Base-by-base conservation (phyloP, 2,113 vertebrate genomes). In the Manacus vitellinus region DNA sequence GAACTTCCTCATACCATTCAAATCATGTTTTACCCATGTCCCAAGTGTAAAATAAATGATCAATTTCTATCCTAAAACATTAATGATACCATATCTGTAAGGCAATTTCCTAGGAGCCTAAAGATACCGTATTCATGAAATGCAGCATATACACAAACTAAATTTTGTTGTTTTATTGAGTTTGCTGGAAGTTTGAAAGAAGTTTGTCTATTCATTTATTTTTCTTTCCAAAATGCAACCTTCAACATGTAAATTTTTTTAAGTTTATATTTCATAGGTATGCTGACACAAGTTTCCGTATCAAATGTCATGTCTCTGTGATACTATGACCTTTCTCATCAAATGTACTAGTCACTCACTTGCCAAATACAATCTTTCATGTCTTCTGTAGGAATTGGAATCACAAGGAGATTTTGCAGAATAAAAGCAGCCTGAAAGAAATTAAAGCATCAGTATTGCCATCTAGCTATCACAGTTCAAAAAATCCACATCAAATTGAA, bases 351-450 rank as follows among this genome's bases (percentile, higher is more conserved):
- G 41, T 79, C 89, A 98, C 99, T 95, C 95, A 99, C 99, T 98
- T 99, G 99, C 99, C 99, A 99, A 96, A 98, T 88, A 88, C 97
- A 98, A 92, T 99, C 98, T 89, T 98, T 98, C 44, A 97, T 90
- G 47, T 98, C 98, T 91, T 99, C 98, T 93, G 98, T 96, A 95
- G 99, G 98, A 98, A 99, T 98, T 71, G 99, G 99, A 97, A 99
- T 99, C 93, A 99, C 98, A 96, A 99, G 98, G 66, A 99, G 98
- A 97, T 99, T 99, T 96, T 99, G 99, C 89, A 99, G 98, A 98
- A 99, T 99, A 97, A 99, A 99, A 56, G 99, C 99, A 91, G 99
- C 99, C 99, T 99, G 94, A 96, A 96, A 86, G 96, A 98, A 97
- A 92, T 31, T 70, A 92, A 97, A 92, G 82, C 47, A 94, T 98